A percentile compares a stretch with the other conserved stretches of the same genome.
Conservation (phyloP, 1,140 invertebrate genomes). For the Caenorhabditis elegans region DNA sequence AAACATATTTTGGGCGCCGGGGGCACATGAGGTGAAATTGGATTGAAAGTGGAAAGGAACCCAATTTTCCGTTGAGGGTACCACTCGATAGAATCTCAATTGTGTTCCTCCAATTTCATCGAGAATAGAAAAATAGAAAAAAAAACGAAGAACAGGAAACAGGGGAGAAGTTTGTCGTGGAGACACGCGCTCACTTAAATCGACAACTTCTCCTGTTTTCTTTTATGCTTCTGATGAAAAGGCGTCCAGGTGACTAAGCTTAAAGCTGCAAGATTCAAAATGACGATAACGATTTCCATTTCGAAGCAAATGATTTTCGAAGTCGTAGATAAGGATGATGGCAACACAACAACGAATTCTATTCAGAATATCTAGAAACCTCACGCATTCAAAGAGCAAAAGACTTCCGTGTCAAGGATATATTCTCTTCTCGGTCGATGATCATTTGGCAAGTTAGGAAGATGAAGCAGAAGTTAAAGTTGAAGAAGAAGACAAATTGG, state of each 20-base stretch:
- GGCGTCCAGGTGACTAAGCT: no score
- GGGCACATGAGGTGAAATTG: not conserved
- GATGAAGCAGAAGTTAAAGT: not conserved
- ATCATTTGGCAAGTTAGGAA: not conserved
- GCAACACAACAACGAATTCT: not conserved
- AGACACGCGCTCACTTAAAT: constrained; percentile 5
- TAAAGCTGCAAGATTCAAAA: no score
- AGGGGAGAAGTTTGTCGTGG: not conserved
- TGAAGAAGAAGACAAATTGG: constrained; percentile 3
- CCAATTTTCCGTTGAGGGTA: not conserved
- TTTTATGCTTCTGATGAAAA: no score
- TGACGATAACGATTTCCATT: no score
- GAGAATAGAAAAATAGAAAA: not conserved
- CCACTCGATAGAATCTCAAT: not conserved
- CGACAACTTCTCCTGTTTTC: constrained; percentile 1
- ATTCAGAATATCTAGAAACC: not conserved
- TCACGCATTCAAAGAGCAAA: not conserved
- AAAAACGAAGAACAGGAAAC: not conserved
- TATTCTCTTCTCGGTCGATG: not conserved
- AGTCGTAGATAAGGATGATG: not conserved
- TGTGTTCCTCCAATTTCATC: constrained; percentile 15
- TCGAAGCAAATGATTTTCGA: no score
- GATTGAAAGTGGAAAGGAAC: not conserved
- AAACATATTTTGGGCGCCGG: not conserved
- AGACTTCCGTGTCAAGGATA: not conserved